Base-by-base conservation (phyloP, 2,797 vertebrate genomes). In the Cottoperca gobio region DNA sequence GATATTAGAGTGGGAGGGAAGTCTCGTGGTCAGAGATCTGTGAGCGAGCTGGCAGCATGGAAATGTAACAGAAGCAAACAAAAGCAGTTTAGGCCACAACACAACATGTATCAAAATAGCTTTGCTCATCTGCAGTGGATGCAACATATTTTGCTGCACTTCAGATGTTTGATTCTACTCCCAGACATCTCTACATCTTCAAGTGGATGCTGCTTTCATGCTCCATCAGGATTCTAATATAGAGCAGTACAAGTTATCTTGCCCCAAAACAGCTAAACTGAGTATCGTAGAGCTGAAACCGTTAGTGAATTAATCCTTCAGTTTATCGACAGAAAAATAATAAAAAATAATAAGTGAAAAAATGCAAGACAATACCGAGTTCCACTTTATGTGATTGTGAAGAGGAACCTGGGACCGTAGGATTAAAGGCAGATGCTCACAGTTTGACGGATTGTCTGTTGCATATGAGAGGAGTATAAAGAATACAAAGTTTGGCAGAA, bases 21-120 rank as follows among this genome's bases (percentile, higher is more conserved):
- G 75, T 70, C 64, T 54, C 8, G 37, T 50, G 82, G 82, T 84
- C 55, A 65, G 70, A 69, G 73, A 84, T 73, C 72, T 76, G 63
- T 75, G 50, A 48, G 79, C 10, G 24, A 58, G 28, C 62, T 86
- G 83, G 69, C 76, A 85, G 57, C 42, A 3, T 62, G 50, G 54
- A 81, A 83, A 69, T 65, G 78, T 68, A 86, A 71, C 65, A 62
- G 52, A 62, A 76, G 79, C 72, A 73, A 86, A 84, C 72, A 79
- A 76, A 80, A 73, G 63, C 58, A 33, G 49, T 81, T 82, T 37
- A 55, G 82, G 69, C 81, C 79, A 50, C 71, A 80, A 59, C 62
- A 70, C 43, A 57, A n/a, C 70, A 46, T 28, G 45, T 37, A 68
- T 78, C 31, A 50, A 43, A 83, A 71, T 50, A 76, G 62, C 74